These are phyloP conservation scores for Pseudachorutes palmiensis DNA, from an alignment of 1,140 invertebrate species.

Conservation along the genomic window DNA sequence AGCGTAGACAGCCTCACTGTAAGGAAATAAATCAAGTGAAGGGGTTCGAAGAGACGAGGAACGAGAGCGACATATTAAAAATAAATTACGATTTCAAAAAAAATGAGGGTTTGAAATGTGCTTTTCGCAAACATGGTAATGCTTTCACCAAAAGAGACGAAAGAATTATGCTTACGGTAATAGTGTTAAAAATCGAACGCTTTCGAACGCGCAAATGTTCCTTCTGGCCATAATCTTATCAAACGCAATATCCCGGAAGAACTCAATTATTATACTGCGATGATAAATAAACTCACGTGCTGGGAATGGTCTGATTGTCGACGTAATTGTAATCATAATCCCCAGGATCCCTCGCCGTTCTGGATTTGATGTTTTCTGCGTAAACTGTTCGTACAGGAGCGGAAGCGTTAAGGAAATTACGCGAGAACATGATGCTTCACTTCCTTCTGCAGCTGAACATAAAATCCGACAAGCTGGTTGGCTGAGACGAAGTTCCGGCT, in stretches of 20 bases:
- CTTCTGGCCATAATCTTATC: no score
- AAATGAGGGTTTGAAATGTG: no score
- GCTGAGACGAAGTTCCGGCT: conserved; percentile 34
- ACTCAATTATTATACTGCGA: no score
- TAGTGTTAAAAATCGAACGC: no score
- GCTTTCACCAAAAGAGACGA: no score
- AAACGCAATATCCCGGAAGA: no score
- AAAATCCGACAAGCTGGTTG: conserved; percentile 30
- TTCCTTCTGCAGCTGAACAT: conserved; percentile 12
- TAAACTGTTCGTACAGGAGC: conserved; percentile 26
- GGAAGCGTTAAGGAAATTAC: conserved; percentile 17
- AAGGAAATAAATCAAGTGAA: conserved; percentile 10
- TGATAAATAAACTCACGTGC: conserved; percentile 6
- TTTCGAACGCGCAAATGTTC: no score
- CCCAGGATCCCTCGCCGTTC: conserved; percentile 22
- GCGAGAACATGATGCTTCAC: conserved; percentile 12
- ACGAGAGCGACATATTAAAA: not conserved
- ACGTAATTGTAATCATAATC: conserved; percentile 10
- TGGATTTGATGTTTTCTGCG: not conserved
- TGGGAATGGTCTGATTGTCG: not conserved
- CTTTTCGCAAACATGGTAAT: no score
- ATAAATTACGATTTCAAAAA: no score
- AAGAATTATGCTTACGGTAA: no score
- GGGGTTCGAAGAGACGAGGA: not conserved
- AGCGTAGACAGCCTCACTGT: conserved; percentile 18